Evolutionary conservation across 2,113 vertebrate genomes (phyloP).

Genomic region (Engystomops pustulosus): DNA sequence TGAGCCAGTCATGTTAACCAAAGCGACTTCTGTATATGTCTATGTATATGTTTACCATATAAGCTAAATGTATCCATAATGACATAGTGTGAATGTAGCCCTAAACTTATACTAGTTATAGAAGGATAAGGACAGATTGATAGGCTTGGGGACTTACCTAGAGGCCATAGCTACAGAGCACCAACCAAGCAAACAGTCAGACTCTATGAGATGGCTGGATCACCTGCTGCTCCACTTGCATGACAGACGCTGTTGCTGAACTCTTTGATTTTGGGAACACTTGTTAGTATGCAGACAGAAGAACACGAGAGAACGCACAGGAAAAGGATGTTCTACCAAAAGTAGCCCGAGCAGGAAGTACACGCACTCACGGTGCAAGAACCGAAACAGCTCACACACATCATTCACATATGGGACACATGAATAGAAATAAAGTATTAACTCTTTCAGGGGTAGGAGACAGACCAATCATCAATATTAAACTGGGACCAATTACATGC

Average conservation of each 20-base stretch:
- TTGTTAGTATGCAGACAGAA: background rate
- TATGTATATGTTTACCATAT: too few relatives aligned
- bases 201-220: background rate
- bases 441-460: conserved; percentile 7
- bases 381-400: conserved; percentile 6
- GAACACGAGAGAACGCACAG: conserved; percentile 65
- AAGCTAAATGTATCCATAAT: too few relatives aligned
- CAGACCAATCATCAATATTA: background rate
- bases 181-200: background rate
- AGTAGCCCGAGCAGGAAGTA: conserved; percentile 68
- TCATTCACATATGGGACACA: background rate
- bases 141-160: background rate
- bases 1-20: too few relatives aligned
- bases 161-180: background rate
- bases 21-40: too few relatives aligned
- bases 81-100: too few relatives aligned
- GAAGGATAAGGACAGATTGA: background rate
- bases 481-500: background rate
- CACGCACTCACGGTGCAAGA: conserved; percentile 57
- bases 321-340: conserved; percentile 70
- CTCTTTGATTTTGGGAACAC: background rate
- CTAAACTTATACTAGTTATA: background rate
- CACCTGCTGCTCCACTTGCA: background rate
- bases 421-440: background rate
- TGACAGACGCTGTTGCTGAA: background rate